A percentile compares a stretch with the other conserved stretches of the same genome.
These are phyloP conservation scores for Drosophila bocqueti DNA, from an alignment of 1,140 invertebrate genomes.

Conservation along the genomic window DNA sequence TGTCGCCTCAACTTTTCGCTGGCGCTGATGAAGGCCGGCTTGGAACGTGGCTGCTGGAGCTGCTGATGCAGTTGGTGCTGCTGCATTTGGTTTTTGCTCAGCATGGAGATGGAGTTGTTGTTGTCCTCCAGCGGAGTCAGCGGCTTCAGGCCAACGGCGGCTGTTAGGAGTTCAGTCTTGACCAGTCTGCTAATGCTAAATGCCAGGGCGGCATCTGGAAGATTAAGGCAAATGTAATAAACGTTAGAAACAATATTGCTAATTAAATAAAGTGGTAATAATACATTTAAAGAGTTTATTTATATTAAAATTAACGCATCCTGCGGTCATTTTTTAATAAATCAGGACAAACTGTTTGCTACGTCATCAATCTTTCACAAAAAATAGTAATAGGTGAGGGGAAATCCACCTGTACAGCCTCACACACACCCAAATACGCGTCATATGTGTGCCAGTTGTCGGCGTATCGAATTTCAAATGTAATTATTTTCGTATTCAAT, in stretches of 20 bases:
- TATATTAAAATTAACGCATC: not conserved
- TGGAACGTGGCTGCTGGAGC: conserved; percentile 25
- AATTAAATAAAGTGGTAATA: no score
- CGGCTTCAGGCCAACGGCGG: conserved; percentile 55
- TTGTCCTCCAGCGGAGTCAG: conserved; percentile 73
- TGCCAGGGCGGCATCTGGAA: conserved; percentile 89
- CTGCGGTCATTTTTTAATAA: conserved; percentile 33
- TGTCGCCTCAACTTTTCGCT: conserved; percentile 68
- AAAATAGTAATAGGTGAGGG: not conserved
- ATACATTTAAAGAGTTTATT: not conserved
- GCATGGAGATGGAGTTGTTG: conserved; percentile 81
- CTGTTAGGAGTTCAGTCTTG: conserved; percentile 86
- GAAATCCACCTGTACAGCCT: conserved; percentile 53
- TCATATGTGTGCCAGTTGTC: conserved; percentile 60
- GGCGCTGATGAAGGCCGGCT: conserved; percentile 62
- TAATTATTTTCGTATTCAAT: conserved; percentile 85
- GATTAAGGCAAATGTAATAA: not conserved
- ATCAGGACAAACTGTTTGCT: conserved; percentile 45
- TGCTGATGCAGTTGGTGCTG: conserved; percentile 60
- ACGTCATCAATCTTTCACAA: conserved; percentile 60
- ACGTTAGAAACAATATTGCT: not conserved
- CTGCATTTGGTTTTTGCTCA: conserved; percentile 76
- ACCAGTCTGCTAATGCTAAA: conserved; percentile 90
- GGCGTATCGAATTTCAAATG: conserved; percentile 84
- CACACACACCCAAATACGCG: conserved; percentile 19